Conservation (phyloP, 2,888 invertebrate species). For the Cosmia trapezina region DNA sequence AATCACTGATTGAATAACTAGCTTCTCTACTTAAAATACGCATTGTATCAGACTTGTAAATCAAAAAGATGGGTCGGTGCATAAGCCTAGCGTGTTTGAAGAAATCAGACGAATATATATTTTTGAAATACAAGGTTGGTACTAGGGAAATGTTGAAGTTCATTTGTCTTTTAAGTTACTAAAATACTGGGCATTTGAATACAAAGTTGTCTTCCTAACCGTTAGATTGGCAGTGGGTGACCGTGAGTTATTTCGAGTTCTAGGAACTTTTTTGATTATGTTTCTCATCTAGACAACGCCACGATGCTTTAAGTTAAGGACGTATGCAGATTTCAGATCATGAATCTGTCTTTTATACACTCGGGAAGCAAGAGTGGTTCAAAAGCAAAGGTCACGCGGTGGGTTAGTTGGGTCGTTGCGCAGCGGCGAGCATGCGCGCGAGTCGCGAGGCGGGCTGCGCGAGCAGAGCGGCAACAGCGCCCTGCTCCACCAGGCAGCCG, state of each 20-base stretch:
- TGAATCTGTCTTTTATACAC: not conserved
- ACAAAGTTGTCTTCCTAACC: not conserved
- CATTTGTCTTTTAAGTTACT: constrained; percentile 17
- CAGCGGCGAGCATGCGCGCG: constrained; percentile 89
- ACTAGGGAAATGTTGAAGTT: not conserved
- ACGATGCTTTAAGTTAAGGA: not conserved
- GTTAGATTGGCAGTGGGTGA: constrained; percentile 5
- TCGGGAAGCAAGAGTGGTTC: not conserved
- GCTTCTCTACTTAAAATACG: not conserved
- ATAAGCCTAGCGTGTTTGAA: not conserved
- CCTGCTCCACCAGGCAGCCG: constrained; percentile 92
- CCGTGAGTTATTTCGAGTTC: not conserved
- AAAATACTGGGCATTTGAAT: constrained; percentile 46
- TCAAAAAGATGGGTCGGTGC: constrained; percentile 14
- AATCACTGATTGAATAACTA: not conserved
- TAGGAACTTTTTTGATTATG: not conserved
- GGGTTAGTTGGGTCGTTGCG: constrained; percentile 69
- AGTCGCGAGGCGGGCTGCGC: constrained; percentile 90
- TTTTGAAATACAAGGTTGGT: constrained; percentile 18
- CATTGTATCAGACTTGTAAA: constrained; percentile 14
- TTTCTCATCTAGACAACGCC: not conserved
- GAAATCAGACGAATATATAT: not conserved
- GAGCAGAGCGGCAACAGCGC: constrained; percentile 90
- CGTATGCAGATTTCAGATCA: not conserved
- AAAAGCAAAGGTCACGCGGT: not conserved